phyloP scores from a whole-genome alignment of 2,797 vertebrate species.

The Psittacula echo region DNA sequence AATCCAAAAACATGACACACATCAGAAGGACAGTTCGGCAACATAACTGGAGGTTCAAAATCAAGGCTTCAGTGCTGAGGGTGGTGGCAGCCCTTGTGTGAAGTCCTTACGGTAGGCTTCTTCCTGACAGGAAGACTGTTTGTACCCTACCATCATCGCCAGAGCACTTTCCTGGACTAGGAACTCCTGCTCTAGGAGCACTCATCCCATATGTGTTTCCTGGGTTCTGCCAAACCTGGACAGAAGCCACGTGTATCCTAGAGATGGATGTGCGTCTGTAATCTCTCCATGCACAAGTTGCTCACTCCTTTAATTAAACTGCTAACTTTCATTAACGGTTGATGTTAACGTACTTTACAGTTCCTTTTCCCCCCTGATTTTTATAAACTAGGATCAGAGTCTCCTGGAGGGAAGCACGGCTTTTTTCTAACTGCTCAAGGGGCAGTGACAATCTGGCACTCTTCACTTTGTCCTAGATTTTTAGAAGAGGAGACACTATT shows the following conservation, averaged over 20 bases:
- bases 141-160: background rate
- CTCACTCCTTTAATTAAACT: slow-evolving; percentile 42
- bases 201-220: background rate
- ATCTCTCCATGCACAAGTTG: background rate
- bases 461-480: slow-evolving; percentile 16
- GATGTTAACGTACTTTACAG: slow-evolving; percentile 5
- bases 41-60: background rate
- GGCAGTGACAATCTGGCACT: slow-evolving; percentile 19
- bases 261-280: background rate
- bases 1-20: background rate
- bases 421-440: background rate
- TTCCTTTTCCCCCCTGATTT: background rate
- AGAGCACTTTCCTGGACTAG: background rate
- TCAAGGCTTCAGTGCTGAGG: background rate
- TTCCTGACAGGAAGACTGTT: background rate
- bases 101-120: fast-evolving
- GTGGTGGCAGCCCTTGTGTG: background rate
- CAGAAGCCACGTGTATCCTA: background rate
- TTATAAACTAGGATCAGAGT: background rate
- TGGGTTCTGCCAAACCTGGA: background rate
- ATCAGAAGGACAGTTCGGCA: background rate
- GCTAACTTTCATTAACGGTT: slow-evolving; percentile 31
- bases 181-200: background rate
- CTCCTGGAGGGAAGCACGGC: background rate
- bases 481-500: background rate